These are phyloP conservation scores for Pantherophis guttatus DNA, from an alignment of 2,113 vertebrate species.

Conservation along the genomic window DNA sequence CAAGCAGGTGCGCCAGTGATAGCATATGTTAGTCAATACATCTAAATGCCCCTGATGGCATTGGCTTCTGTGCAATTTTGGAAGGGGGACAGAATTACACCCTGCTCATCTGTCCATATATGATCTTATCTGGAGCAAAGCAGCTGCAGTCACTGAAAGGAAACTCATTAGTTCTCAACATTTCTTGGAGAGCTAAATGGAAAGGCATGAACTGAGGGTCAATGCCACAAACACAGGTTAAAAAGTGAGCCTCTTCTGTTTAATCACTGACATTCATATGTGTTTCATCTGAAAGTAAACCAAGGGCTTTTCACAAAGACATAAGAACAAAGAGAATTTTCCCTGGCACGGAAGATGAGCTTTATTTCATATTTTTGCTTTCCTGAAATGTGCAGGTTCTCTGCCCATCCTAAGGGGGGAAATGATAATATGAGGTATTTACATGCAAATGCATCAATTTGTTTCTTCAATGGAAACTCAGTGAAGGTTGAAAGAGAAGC, in stretches of 20 bases:
- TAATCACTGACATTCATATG: neutral
- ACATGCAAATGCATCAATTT: conserved; percentile 60
- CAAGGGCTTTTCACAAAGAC: neutral
- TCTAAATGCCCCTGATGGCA: neutral
- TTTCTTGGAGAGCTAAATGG: neutral
- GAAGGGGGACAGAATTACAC: neutral
- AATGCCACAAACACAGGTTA: neutral
- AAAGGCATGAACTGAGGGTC: neutral
- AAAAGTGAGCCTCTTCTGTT: neutral
- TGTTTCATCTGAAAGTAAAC: neutral
- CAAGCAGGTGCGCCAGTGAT: neutral
- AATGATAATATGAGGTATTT: conserved; percentile 46
- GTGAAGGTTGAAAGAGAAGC: conserved; percentile 38
- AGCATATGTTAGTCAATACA: neutral
- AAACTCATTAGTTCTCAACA: neutral
- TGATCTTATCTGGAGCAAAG: neutral
- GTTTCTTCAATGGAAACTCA: conserved; percentile 38
- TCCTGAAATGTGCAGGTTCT: conserved; percentile 13
- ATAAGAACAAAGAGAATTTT: fast-evolving
- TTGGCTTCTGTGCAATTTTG: neutral
- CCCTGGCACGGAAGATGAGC: neutral
- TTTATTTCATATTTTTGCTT: conserved; percentile 6
- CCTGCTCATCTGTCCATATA: neutral
- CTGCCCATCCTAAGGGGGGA: neutral
- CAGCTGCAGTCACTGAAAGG: conserved; percentile 3